Evolutionary conservation across 2,113 vertebrate genomes (phyloP), one percentile per base, ranked within the genome.

Genomic region (Alaudala cheleensis): DNA sequence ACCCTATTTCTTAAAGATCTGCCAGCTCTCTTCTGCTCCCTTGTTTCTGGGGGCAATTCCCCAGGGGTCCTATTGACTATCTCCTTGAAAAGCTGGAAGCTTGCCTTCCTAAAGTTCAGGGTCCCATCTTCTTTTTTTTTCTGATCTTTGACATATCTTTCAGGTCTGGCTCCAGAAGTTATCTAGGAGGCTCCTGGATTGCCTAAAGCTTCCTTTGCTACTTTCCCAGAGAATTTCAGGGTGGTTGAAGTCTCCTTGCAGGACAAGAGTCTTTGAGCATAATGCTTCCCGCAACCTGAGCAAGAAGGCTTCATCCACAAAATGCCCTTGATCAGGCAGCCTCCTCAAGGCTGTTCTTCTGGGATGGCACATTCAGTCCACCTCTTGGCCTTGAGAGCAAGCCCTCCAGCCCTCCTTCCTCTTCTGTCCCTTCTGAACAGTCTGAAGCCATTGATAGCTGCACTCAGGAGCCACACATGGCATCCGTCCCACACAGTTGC

Each of bases 401-500:
- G 39, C n/a, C 8, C 23, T 47, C 23, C 28, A 69, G 28, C 23
- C 12, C 15, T 24, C 15, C 28, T 20, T 20, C 31, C n/a, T 23
- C 23, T 24, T 8, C 23, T 61, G 12, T 39, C 28, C n/a, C 8
- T n/a, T 40, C 21, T n/a, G 29, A n/a, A 6, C 39, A 39, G 24
- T 15, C 12, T 49, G 18, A 13, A 49, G 29, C 29, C 34, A 12
- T 40, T 24, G 69, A 29, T 3, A 24, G 24, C 47, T 39, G 19
- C 19, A 20, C 40, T 37, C 54, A 24, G 42, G 37, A 61, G 15
- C 20, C 10, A 39, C 24, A 19, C 11, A 5, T 12, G 12, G 8
- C 6, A 33, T 61, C 56, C 0, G 0, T 73, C 29, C 25, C n/a
- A 53, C 7, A 7, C 26, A 58, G 20, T 6, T 40, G 28, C 60